Conservation (phyloP, 2,888 invertebrate species). For the Villa cingulata region DNA sequence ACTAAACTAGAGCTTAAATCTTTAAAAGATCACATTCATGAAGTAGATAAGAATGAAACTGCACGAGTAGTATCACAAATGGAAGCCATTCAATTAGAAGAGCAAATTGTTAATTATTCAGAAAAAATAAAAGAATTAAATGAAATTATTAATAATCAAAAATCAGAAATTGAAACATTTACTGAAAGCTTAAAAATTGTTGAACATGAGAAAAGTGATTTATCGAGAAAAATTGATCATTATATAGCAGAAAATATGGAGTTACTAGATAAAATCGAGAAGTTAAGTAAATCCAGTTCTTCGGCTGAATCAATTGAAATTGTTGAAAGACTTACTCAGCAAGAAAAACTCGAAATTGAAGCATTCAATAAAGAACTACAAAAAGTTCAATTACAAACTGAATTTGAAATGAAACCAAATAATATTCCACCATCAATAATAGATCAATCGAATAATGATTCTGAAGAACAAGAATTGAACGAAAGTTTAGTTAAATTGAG, state of each 20-base stretch:
- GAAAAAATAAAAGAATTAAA: constrained; percentile 34
- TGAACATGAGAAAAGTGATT: constrained; percentile 45
- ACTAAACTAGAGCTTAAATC: constrained; percentile 48
- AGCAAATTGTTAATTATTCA: constrained; percentile 47
- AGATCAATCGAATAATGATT: constrained; percentile 13
- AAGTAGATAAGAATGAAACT: constrained; percentile 48
- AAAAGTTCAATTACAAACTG: constrained; percentile 14
- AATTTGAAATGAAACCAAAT: constrained; percentile 6
- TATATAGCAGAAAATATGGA: constrained; percentile 63
- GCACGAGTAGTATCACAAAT: constrained; percentile 65
- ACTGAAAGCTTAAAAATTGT: constrained; percentile 42
- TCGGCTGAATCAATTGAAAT: constrained; percentile 66
- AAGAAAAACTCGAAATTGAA: constrained; percentile 55
- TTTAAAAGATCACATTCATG: constrained; percentile 46
- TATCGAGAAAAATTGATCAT: constrained; percentile 47
- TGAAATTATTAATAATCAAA: constrained; percentile 39
- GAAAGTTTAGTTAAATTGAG: constrained; percentile 45
- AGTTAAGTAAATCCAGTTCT: constrained; percentile 54
- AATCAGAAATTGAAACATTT: constrained; percentile 42
- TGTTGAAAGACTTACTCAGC: constrained; percentile 54
- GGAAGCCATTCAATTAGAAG: constrained; percentile 63
- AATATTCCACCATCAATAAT: constrained; percentile 1
- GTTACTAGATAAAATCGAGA: constrained; percentile 55
- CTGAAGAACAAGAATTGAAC: constrained; percentile 36
- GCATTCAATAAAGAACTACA: constrained; percentile 44